Percentiles rank a stretch among this genome's conserved stretches.
phyloP scores from a whole-genome alignment of 2,888 invertebrate species.

The Liopterus haemorrhoidalis region DNA sequence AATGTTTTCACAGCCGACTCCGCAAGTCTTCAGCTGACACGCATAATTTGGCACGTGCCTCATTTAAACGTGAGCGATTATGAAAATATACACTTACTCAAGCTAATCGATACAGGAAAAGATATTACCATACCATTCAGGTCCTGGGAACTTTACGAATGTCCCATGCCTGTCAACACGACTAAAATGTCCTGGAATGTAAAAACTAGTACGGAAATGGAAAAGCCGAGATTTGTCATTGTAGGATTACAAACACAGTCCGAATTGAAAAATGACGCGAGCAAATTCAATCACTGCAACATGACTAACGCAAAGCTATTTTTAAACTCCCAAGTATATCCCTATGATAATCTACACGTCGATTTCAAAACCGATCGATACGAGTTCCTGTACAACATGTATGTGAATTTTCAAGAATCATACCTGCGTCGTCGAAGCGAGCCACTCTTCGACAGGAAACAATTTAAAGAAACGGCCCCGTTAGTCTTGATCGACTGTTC shows the following conservation, averaged over 20 bases:
- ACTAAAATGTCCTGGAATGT: conserved; percentile 37
- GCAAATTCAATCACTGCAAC: conserved; percentile 33
- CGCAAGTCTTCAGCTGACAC: conserved; percentile 24
- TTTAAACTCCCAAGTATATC: conserved; percentile 39
- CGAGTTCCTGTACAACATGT: conserved; percentile 34
- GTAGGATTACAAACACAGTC: conserved; percentile 40
- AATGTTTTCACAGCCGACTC: too few species aligned
- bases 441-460: conserved; percentile 18
- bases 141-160: conserved; percentile 40
- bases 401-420: conserved; percentile 31
- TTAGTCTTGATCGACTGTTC: conserved; percentile 23
- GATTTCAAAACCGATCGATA: conserved; percentile 33
- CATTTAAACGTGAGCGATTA: conserved; percentile 29
- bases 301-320: conserved; percentile 39
- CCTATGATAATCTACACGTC: conserved; percentile 39
- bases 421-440: conserved; percentile 28
- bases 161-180: conserved; percentile 37
- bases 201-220: conserved; percentile 35
- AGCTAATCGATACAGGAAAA: conserved; percentile 16
- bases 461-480: conserved; percentile 18
- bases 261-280: conserved; percentile 33
- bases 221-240: conserved; percentile 41
- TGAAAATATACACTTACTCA: conserved; percentile 31
- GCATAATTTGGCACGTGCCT: conserved; percentile 29
- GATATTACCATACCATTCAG: conserved; percentile 32